Evolutionary conservation across 1,140 invertebrate species (phyloP).

Genomic region (Bombus haemorrhoidalis): DNA sequence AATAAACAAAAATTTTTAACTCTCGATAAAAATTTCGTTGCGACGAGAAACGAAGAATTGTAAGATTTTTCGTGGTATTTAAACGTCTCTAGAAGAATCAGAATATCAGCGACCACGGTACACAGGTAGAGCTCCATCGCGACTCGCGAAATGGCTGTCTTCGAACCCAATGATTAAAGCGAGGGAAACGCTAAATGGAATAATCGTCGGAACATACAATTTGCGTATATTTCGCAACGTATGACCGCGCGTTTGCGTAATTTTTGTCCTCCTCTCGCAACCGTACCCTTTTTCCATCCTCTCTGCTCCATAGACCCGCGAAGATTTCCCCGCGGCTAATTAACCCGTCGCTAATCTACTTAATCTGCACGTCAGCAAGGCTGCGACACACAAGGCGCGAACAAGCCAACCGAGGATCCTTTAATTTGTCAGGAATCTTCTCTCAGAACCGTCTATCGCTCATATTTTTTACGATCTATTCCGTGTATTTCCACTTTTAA

Average conservation of each 20-base stretch:
- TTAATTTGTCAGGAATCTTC: slow-evolving; percentile 8
- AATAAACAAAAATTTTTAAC: neutral
- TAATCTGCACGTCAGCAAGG: slow-evolving; percentile 53
- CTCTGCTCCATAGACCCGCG: neutral
- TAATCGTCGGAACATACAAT: slow-evolving; percentile 55
- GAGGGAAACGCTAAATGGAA: slow-evolving; percentile 35
- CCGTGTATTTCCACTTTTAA: neutral
- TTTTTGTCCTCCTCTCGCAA: slow-evolving; percentile 28
- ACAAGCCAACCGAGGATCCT: slow-evolving; percentile 37
- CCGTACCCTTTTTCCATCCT: neutral
- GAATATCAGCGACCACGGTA: neutral
- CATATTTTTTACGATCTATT: neutral
- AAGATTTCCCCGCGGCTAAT: slow-evolving; percentile 58
- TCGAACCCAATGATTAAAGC: slow-evolving; percentile 27
- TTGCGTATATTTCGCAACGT: slow-evolving; percentile 59
- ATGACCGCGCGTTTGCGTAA: slow-evolving; percentile 56
- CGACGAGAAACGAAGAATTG: neutral
- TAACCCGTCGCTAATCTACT: slow-evolving; percentile 63
- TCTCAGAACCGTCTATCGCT: neutral
- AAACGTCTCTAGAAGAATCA: neutral
- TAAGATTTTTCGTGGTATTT: neutral
- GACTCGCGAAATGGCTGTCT: slow-evolving; percentile 1
- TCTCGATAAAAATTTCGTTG: neutral
- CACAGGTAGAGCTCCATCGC: neutral
- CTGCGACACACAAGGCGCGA: slow-evolving; percentile 52